Base-by-base conservation (phyloP, 2,888 invertebrate genomes). In the Cantharis rufa region DNA sequence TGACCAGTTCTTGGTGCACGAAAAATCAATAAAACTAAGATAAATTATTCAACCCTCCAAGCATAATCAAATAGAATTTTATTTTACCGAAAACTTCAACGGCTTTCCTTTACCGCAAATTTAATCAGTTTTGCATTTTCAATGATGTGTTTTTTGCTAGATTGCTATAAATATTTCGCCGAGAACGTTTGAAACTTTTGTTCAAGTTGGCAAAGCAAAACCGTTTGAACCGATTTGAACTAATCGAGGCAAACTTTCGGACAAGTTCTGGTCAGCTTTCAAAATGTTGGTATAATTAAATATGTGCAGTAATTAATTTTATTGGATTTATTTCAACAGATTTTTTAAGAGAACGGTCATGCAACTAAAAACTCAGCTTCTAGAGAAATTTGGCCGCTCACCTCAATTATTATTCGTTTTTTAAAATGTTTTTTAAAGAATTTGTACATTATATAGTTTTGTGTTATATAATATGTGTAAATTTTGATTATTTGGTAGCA, bases 361-460 rank as follows among this genome's bases (percentile, higher is more conserved):
- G 64, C 62, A 71, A 72, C 68, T 16, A 72, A 69, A 48, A 68
- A 62, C 69, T 77, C 77, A 27, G 70, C 74, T 64, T 64, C 32
- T 68, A 69, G 77, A 74, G 62, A 69, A 61, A 74, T 69, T 70
- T 77, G 72, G 75, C 71, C 63, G 77, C 77, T 77, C 74, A 70
- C 74, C 77, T 77, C 74, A 64, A 61, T 74, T 61, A 28, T 69
- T 69, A 74, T 77, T 71, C 64, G 15, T 16, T 48, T 73, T 69
- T 21, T 48, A 68, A 66, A 66, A 61, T 72, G 61, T 66, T 48
- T 15, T 32, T 16, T 16, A 18, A 72, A 48, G 18, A 64, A 68
- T 72, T 66, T 48, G 48, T 48, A 48, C 48, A 48, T 48, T 48
- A 48, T 48, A 32, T 15, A 68, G 18, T 32, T 32, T 21, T 73